Conservation (phyloP, 2,113 vertebrate species). For the Clarias batrachus region DNA sequence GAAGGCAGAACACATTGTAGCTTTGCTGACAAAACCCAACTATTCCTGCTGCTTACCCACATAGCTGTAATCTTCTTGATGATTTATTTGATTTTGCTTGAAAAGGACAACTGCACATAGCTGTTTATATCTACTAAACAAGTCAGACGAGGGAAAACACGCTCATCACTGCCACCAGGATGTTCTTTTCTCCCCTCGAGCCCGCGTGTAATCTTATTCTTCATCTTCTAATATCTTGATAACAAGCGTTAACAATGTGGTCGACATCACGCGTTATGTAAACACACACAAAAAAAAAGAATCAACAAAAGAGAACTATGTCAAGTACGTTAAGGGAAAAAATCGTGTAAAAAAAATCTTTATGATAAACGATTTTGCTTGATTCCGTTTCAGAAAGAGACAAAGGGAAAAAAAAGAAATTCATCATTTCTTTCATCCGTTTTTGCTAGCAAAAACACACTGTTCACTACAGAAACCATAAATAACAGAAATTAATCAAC, state of each 20-base stretch:
- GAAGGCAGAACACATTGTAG: slow-evolving; percentile 9
- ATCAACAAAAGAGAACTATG: not conserved
- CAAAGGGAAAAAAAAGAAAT: not conserved
- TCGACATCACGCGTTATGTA: not conserved
- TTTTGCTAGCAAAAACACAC: not conserved
- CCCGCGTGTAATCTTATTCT: not conserved
- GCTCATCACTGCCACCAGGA: not conserved
- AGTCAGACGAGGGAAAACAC: not conserved
- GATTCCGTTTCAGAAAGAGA: not conserved
- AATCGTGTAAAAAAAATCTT: not conserved
- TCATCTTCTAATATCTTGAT: not conserved
- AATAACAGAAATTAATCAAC: not conserved
- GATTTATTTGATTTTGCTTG: not conserved
- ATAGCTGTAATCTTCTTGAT: not conserved
- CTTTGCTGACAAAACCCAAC: not conserved
- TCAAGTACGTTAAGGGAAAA: not conserved
- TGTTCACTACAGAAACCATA: not conserved
- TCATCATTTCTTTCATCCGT: too few species aligned
- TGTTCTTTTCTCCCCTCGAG: not conserved
- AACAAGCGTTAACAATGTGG: not conserved
- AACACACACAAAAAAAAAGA: too few species aligned
- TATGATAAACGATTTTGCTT: not conserved
- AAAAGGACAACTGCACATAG: not conserved
- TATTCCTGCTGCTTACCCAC: slow-evolving; percentile 51
- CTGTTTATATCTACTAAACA: not conserved